Percentiles rank a stretch among this genome's conserved stretches.
phyloP scores from a whole-genome alignment of 2,888 invertebrate genomes.

The Caenorhabditis sulstoni region DNA sequence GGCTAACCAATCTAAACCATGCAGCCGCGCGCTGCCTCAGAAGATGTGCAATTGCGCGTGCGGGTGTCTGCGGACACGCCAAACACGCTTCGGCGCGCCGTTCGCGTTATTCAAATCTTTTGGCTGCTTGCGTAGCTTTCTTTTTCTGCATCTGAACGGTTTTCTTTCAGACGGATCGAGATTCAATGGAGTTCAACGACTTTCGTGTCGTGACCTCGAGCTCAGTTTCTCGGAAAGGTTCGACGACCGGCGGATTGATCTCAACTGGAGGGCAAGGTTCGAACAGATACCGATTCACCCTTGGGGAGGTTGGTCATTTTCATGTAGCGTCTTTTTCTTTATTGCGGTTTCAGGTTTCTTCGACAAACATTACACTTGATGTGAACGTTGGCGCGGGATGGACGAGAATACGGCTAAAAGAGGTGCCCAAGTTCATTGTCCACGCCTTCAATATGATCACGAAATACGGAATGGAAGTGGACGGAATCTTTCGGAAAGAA shows the following conservation, averaged over 20 bases:
- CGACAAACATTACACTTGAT: constrained; percentile 47
- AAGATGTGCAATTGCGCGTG: constrained; percentile 22
- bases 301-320: constrained; percentile 43
- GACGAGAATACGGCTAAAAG: constrained; percentile 54
- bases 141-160: not conserved
- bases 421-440: constrained; percentile 68
- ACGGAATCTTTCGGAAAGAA: constrained; percentile 74
- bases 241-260: constrained; percentile 30
- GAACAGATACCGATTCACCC: constrained; percentile 35
- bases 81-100: constrained; percentile 25
- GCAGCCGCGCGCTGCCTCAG: not conserved
- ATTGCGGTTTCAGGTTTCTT: constrained; percentile 28
- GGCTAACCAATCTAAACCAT: not conserved
- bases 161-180: constrained; percentile 35
- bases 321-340: not conserved
- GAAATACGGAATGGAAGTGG: constrained; percentile 61
- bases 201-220: constrained; percentile 53
- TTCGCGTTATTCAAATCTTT: constrained; percentile 17
- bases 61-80: constrained; percentile 28
- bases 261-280: constrained; percentile 1
- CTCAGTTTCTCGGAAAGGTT: constrained; percentile 40
- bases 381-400: constrained; percentile 54
- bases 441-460: constrained; percentile 69
- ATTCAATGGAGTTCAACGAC: constrained; percentile 46
- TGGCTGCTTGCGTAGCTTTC: not conserved